phyloP scores from a whole-genome alignment of 1,140 invertebrate species.

The Amphibalanus amphitrite region DNA sequence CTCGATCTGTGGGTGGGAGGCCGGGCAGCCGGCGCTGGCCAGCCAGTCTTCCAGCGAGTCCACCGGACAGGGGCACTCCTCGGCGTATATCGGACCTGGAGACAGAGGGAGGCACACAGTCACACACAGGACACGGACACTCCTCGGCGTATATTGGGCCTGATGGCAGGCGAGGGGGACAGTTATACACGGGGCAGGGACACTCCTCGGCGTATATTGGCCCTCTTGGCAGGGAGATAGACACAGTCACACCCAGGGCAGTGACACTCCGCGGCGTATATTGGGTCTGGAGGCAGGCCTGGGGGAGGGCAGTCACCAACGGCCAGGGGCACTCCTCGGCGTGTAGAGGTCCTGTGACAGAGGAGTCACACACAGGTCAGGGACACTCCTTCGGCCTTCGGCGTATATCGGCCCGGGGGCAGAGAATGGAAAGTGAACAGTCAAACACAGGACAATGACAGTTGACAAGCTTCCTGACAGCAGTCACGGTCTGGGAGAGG shows the following conservation, averaged over 20 bases:
- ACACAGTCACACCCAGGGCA: background rate
- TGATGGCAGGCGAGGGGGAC: too few relatives aligned
- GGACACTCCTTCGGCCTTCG: slow-evolving; percentile 4
- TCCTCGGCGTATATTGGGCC: slow-evolving; percentile 5
- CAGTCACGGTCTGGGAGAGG: too few relatives aligned
- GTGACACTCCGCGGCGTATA: background rate
- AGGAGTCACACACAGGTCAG: background rate
- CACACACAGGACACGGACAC: background rate
- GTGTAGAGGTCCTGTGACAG: slow-evolving; percentile 44
- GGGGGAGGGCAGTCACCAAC: too few relatives aligned
- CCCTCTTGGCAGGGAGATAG: slow-evolving; percentile 36
- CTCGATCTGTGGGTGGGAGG: slow-evolving; percentile 48
- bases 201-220: slow-evolving; percentile 64
- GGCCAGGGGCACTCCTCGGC: slow-evolving; percentile 78
- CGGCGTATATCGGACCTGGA: slow-evolving; percentile 52
- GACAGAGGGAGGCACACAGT: too few relatives aligned
- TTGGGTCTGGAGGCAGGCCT: too few relatives aligned
- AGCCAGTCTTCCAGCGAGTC: slow-evolving; percentile 45
- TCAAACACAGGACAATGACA: too few relatives aligned
- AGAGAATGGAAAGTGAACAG: too few relatives aligned
- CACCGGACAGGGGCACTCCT: slow-evolving; percentile 68
- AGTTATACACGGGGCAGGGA: slow-evolving; percentile 60
- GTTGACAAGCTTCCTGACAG: too few relatives aligned
- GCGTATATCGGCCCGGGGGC: too few relatives aligned
- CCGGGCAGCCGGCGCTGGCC: slow-evolving; percentile 43